A percentile compares a stretch with the other conserved stretches of the same genome.
Conservation (phyloP, 2,888 invertebrate species). For the Enchytraeus crypticus region DNA sequence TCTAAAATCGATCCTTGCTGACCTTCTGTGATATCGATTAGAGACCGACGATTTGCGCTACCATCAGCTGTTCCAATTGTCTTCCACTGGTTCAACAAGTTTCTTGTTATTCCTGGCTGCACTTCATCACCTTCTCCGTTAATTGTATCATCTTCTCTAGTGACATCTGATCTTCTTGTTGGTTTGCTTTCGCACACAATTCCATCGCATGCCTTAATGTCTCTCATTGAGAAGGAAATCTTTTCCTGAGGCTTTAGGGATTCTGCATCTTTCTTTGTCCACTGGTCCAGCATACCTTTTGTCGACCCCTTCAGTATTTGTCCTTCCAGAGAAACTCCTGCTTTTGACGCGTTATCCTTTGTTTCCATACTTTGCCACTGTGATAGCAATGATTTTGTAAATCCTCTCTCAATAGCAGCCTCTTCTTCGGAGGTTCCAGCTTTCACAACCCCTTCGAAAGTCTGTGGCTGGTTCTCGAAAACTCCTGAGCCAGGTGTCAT, state of each 20-base stretch:
- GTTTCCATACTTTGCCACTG: background rate
- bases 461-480: conserved; percentile 18
- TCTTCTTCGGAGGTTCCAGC: background rate
- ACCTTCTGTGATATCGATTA: background rate
- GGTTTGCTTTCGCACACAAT: background rate
- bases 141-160: background rate
- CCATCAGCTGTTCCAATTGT: background rate
- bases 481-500: conserved; percentile 5
- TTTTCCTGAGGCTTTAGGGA: background rate
- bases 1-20: background rate
- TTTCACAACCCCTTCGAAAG: conserved; percentile 18
- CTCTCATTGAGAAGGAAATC: too few relatives aligned
- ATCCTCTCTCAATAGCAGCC: too few relatives aligned
- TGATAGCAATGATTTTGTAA: too few relatives aligned
- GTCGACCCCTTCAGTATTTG: conserved; percentile 1
- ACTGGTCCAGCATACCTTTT: conserved; percentile 5
- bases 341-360: background rate
- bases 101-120: conserved; percentile 2
- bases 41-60: background rate
- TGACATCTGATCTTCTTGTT: background rate
- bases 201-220: background rate
- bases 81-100: conserved; percentile 4
- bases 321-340: background rate
- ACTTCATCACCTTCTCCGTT: background rate
- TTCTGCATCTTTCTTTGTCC: conserved; percentile 1